Evolutionary conservation across 2,888 invertebrate species (phyloP), one percentile per base, ranked within the genome.

Genomic region (Amphipoea lucens): DNA sequence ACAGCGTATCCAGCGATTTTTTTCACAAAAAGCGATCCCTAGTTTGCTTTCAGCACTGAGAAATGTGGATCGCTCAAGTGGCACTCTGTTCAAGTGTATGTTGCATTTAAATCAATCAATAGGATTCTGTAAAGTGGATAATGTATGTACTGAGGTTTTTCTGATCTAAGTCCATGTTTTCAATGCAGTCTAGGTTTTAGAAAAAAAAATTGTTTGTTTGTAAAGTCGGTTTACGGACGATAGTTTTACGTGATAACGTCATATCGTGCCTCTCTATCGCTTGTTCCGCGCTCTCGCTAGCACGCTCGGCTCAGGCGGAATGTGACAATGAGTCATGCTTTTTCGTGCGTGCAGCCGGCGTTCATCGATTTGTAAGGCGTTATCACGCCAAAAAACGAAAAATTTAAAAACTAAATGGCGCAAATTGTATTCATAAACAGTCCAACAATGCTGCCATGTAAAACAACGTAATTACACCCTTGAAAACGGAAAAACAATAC

Each of bases 51-150:
- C 63, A 76, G 70, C 54, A 65, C 78, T 74, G 75, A 65, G 23
- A 87, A 74, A 78, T 83, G 70, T 83, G 67, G 40, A 83, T 67
- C 63, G 70, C 60, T 78, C 66, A 83, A 78, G 75, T 74, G 70
- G 20, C 23, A 71, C 78, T 86, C 42, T 40, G 42, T 70, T 82
- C 78, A 66, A 77, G 66, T 66, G 29, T n/a, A 82, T 75, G 71
- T 74, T 66, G 60, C 74, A 57, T 48, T n/a, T 54, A 67, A 57
- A 72, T 66, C 54, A 74, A 57, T 83, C 54, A 62, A 76, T 66
- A 57, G 6, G 45, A 54, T 7, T 74, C 20, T 36, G n/a, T 57
- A 20, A 20, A 29, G 29, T 51, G 51, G 12, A 68, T 72, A 57
- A 17, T 54, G 17, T 62, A 42, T 72, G 17, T 42, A 20, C 20